Base-by-base conservation (phyloP, 2,888 invertebrate species). In the Ophion costatus region DNA sequence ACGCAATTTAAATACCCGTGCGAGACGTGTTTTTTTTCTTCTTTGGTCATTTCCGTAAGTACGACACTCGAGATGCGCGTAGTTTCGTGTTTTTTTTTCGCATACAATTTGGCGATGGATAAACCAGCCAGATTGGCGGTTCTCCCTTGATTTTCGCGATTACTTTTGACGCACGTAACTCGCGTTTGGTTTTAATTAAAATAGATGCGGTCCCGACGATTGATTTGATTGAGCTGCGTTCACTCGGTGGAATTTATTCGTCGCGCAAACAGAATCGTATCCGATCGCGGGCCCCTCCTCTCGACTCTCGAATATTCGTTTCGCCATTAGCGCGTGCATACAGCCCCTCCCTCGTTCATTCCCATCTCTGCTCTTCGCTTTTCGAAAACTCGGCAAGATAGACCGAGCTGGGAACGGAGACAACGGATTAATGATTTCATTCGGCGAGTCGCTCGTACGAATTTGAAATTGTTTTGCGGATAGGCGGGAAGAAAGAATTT, bases 211-310 rank as follows among this genome's bases (percentile, higher is more conserved):
- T 82, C 82, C 81, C 84, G 84, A 85, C 59, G 78, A 78, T 78
- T 83, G 89, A 91, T 91, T 77, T 90, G 90, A 89, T 90, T 89
- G 90, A 88, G 85, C 84, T 83, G 87, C 89, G 87, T 88, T 87
- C 89, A 89, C 88, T 88, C 88, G 83, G 87, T 87, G 88, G 89
- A 91, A 91, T 87, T 90, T 69, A 91, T 90, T 90, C 86, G 86
- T 84, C 89, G 88, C 85, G 86, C 90, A 91, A 92, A 91, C 89
- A 91, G 86, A 87, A 87, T 67, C 66, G 71, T 22, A 67, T 64
- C 45, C 69, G 76, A 45, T 45, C 83, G 71, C 82, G 63, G 42
- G 1, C 22, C 83, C 76, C 79, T 73, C 64, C 56, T 73, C 79
- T 75, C 77, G 79, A 82, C 85, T 74, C 84, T 84, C 78, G 86